phyloP scores from a whole-genome alignment of 2,797 vertebrate genomes.

The Crax fasciolata region DNA sequence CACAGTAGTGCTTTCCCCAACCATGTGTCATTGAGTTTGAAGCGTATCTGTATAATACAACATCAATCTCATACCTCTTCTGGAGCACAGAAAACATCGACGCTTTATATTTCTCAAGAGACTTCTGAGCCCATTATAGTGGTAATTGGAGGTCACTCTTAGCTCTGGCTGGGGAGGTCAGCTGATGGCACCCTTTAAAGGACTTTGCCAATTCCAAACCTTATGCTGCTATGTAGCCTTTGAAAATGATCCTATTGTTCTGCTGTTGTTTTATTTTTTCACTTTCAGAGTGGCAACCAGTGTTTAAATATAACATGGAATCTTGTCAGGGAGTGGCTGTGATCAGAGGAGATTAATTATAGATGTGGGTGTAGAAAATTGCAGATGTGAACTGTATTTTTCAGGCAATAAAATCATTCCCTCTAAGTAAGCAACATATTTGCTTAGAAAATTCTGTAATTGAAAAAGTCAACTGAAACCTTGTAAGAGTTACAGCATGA shows the following conservation, averaged over 20 bases:
- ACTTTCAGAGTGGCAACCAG: slow-evolving; percentile 42
- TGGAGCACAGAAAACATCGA: neutral
- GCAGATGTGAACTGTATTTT: slow-evolving; percentile 49
- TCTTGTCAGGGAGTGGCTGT: slow-evolving; percentile 58
- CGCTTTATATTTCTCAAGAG: neutral
- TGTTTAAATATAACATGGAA: slow-evolving; percentile 69
- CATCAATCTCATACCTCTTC: neutral
- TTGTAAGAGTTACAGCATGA: neutral
- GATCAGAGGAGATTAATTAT: slow-evolving; percentile 71
- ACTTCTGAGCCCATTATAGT: neutral
- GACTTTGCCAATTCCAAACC: slow-evolving; percentile 46
- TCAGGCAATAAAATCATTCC: slow-evolving; percentile 25
- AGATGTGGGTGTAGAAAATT: slow-evolving; percentile 67
- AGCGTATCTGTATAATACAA: neutral
- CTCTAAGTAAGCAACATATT: slow-evolving; percentile 36
- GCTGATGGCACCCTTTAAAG: slow-evolving; percentile 46
- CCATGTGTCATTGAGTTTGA: neutral
- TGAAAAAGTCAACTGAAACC: neutral
- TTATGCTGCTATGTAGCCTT: slow-evolving; percentile 54
- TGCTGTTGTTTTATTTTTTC: neutral
- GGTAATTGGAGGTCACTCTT: slow-evolving; percentile 24
- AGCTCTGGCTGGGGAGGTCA: neutral
- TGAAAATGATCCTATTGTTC: slow-evolving; percentile 67
- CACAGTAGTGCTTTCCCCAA: neutral
- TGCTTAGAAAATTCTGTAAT: slow-evolving; percentile 31